Conservation (phyloP, 2,113 vertebrate genomes). For the Grammomys surdaster region DNA sequence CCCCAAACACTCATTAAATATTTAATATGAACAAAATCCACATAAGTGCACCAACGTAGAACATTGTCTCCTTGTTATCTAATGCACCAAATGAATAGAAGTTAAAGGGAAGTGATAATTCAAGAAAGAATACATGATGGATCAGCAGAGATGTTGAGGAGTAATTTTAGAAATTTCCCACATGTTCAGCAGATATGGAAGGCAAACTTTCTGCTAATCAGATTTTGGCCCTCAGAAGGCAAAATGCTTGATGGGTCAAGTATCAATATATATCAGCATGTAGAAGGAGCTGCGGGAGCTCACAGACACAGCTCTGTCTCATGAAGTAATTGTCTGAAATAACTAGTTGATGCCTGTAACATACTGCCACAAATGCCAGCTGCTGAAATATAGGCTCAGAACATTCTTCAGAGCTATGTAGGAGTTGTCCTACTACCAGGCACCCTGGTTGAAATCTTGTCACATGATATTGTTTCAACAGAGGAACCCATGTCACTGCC, state of each 20-base stretch:
- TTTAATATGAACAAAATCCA: not conserved
- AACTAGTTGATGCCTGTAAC: constrained; percentile 48
- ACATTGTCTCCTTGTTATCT: not conserved
- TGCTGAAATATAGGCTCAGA: not conserved
- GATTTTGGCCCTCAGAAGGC: not conserved
- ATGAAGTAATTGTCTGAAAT: constrained; percentile 38
- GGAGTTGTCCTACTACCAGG: not conserved
- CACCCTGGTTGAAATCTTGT: constrained; percentile 51
- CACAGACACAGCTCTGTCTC: not conserved
- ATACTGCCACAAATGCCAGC: constrained; percentile 23
- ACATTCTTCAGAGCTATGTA: not conserved
- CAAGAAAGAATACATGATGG: not conserved
- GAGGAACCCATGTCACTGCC: not conserved
- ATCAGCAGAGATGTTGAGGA: not conserved
- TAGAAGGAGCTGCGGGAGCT: not conserved
- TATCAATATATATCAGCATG: not conserved
- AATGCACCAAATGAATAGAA: not conserved
- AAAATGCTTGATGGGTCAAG: not conserved
- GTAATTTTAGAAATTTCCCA: not conserved
- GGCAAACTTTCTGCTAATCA: not conserved
- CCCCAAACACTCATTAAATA: not conserved
- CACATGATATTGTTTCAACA: constrained; percentile 48
- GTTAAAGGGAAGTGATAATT: not conserved
- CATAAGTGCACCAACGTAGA: not conserved
- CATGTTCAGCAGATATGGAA: not conserved